A percentile compares a stretch with the other conserved stretches of the same genome.
Conservation (phyloP, 2,797 vertebrate species). For the Falco naumanni region DNA sequence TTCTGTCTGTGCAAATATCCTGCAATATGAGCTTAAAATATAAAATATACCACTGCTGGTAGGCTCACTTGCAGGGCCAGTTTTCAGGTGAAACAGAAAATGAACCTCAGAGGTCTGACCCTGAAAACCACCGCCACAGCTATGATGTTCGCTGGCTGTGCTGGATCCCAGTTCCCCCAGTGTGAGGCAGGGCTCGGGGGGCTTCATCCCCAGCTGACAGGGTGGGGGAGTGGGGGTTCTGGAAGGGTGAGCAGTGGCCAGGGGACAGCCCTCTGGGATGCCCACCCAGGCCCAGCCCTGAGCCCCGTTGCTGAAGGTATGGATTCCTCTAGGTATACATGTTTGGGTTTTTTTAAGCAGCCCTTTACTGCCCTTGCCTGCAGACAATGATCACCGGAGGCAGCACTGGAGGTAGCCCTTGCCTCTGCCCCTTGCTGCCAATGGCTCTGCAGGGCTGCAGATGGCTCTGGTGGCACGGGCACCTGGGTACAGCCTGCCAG, state of each 20-base stretch:
- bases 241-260: neutral
- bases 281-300: neutral
- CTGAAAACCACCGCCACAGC: neutral
- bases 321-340: neutral
- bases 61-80: neutral
- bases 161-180: neutral
- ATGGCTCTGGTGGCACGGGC: neutral
- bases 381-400: neutral
- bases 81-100: neutral
- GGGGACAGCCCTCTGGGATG: neutral
- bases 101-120: neutral
- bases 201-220: neutral
- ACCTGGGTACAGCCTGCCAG: too few relatives aligned
- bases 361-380: neutral
- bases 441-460: neutral
- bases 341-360: neutral
- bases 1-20: neutral
- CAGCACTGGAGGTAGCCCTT: neutral
- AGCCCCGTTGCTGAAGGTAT: neutral
- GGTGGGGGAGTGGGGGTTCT: accelerated
- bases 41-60: neutral
- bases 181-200: accelerated
- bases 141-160: neutral
- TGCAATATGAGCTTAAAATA: neutral
- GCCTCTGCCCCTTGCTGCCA: neutral